phyloP scores from a whole-genome alignment of 2,888 invertebrate species.

The Esperia sulphurella region DNA sequence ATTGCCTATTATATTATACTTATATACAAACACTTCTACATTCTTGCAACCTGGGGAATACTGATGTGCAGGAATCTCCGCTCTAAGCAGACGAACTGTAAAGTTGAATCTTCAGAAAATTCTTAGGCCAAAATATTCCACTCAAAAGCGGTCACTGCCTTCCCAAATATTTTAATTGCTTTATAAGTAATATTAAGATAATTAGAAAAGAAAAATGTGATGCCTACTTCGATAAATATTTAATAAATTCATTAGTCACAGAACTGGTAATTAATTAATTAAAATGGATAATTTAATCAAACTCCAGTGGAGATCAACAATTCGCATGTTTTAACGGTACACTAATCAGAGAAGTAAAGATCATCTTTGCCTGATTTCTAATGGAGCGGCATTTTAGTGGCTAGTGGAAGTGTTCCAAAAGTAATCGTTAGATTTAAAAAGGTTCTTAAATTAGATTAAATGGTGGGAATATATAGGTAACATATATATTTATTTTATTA shows the following conservation, averaged over 20 bases:
- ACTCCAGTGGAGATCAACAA: not conserved
- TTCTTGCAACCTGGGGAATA: no score
- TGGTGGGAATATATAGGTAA: constrained; percentile 16
- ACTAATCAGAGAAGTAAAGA: not conserved
- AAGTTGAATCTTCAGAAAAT: not conserved
- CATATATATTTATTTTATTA: no score
- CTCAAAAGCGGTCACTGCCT: no score
- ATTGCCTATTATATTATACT: no score
- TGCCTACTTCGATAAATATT: not conserved
- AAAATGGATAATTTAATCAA: not conserved
- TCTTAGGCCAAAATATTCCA: no score
- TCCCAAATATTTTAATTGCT: not conserved
- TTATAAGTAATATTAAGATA: not conserved
- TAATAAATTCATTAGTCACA: not conserved
- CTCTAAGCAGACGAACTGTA: no score
- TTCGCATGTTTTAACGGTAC: not conserved
- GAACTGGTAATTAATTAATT: not conserved
- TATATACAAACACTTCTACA: no score
- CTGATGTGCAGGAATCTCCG: no score
- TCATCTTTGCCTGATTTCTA: constrained; percentile 1
- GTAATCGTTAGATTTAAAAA: constrained; percentile 33
- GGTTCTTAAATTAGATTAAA: constrained; percentile 24
- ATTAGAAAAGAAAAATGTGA: not conserved
- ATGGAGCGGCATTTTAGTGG: constrained; percentile 27
- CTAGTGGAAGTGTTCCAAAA: constrained; percentile 26